phyloP scores from a whole-genome alignment of 2,888 invertebrate species.

The Machimus atricapillus region DNA sequence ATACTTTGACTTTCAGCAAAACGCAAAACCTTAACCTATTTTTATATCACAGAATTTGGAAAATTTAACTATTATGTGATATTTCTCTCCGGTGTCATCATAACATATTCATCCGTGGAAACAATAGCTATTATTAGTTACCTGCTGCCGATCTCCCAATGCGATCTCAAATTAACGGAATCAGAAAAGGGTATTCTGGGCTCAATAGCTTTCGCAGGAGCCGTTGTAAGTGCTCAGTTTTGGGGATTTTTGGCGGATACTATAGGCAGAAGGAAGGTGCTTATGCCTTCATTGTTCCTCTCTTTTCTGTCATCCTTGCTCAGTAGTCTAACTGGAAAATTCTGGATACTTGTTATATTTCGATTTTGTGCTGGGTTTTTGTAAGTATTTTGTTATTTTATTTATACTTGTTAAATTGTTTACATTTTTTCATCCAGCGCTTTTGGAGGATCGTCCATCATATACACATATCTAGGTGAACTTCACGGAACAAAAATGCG shows the following conservation, averaged over 20 bases:
- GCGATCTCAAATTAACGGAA: slow-evolving; percentile 61
- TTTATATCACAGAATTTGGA: slow-evolving; percentile 62
- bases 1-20: background rate
- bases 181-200: slow-evolving; percentile 60
- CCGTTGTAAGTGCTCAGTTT: slow-evolving; percentile 65
- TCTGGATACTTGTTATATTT: slow-evolving; percentile 63
- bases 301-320: slow-evolving; percentile 63
- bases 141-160: slow-evolving; percentile 64
- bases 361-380: slow-evolving; percentile 57
- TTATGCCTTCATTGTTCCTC: slow-evolving; percentile 62
- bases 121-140: slow-evolving; percentile 65
- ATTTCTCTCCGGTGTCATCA: slow-evolving; percentile 63
- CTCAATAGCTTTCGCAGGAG: slow-evolving; percentile 61
- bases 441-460: slow-evolving; percentile 58
- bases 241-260: slow-evolving; percentile 68
- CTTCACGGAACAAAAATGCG: slow-evolving; percentile 63
- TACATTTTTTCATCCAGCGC: background rate
- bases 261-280: slow-evolving; percentile 62
- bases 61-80: slow-evolving; percentile 64
- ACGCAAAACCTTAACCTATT: background rate
- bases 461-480: slow-evolving; percentile 66
- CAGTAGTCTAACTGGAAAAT: slow-evolving; percentile 63
- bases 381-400: background rate
- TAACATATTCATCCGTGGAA: slow-evolving; percentile 62
- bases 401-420: background rate